Conservation (phyloP, 2,113 vertebrate species). For the Catharus minimus region DNA sequence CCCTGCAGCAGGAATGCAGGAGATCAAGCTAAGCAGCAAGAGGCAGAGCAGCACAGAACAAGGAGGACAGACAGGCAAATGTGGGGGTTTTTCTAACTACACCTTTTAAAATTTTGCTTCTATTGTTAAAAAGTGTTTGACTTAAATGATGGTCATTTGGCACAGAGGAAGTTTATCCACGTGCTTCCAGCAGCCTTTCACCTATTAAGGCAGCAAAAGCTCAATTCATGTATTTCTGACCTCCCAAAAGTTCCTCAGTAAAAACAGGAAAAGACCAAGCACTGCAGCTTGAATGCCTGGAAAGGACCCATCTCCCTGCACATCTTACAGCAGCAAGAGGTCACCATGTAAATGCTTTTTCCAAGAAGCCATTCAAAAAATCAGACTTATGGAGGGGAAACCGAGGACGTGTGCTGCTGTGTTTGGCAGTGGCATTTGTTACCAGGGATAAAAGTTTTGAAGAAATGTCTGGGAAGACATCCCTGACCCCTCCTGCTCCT, state of each 20-base stretch:
- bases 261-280: slow-evolving; percentile 4
- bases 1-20: neutral
- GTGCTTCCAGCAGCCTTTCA: slow-evolving; percentile 23
- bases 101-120: neutral
- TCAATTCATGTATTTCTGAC: slow-evolving; percentile 1
- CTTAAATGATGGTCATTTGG: neutral
- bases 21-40: neutral
- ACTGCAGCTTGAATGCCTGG: neutral
- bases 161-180: neutral
- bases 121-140: neutral
- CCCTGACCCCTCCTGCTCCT: neutral
- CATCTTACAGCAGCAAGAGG: neutral
- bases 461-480: neutral
- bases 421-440: neutral
- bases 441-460: neutral
- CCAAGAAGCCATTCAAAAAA: neutral
- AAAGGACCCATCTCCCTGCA: neutral
- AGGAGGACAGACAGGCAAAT: neutral
- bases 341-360: neutral
- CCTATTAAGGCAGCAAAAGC: neutral
- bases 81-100: neutral
- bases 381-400: neutral
- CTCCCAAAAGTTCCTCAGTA: neutral
- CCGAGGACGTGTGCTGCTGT: accelerated
- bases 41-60: neutral